A percentile compares a stretch with the other conserved stretches of the same genome.
Evolutionary conservation across 2,113 vertebrate genomes (phyloP).

Genomic region (Malaclemys terrapin): DNA sequence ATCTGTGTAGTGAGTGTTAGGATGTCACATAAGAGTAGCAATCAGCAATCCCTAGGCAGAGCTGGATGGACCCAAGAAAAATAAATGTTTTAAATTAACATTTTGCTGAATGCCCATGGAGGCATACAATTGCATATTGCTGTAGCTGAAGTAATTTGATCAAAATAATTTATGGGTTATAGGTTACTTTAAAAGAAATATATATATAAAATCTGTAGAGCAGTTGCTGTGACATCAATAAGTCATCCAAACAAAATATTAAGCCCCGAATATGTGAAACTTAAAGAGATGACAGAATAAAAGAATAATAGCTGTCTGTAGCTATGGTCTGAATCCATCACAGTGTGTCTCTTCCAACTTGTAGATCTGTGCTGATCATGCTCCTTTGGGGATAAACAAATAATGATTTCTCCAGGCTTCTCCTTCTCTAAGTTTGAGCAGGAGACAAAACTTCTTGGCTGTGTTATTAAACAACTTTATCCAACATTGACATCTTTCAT

Average conservation of each 20-base stretch:
- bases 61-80: not conserved
- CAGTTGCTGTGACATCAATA: not conserved
- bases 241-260: not conserved
- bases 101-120: not conserved
- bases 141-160: conserved; percentile 9
- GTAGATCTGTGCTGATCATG: not conserved
- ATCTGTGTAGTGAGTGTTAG: not conserved
- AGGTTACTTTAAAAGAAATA: not conserved
- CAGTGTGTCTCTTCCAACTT: not conserved
- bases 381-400: not conserved
- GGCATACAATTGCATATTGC: not conserved
- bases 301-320: not conserved
- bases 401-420: not conserved
- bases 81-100: not conserved
- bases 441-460: not conserved
- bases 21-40: not conserved
- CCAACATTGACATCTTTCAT: not conserved
- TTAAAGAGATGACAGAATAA: not conserved
- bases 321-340: not conserved
- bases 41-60: not conserved
- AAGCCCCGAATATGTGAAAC: not conserved
- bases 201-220: not conserved
- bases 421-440: not conserved
- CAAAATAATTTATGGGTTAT: not conserved
- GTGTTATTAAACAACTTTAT: not conserved